Base-by-base conservation (phyloP, 2,888 invertebrate species). In the Acronicta leporina region DNA sequence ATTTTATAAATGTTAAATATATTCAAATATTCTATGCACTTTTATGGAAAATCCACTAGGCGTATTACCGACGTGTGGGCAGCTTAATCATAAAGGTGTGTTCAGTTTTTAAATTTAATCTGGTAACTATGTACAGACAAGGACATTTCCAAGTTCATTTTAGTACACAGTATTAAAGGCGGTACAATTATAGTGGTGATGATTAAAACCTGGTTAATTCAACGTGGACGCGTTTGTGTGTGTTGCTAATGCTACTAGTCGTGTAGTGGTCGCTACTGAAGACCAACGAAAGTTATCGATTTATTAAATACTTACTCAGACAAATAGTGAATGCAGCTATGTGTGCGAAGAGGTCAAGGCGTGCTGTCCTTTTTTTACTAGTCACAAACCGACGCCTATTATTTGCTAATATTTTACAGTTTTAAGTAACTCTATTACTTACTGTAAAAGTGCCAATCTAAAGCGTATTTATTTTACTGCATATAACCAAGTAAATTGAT, bases 261-360 rank as follows among this genome's bases (percentile, higher is more conserved):
- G n/a, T n/a, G n/a, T n/a, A n/a, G n/a, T n/a, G n/a, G n/a, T n/a
- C n/a, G n/a, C n/a, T n/a, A 50, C 54, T 52, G 63, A 60, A 70
- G 73, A 68, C 72, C 63, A 68, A 82, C 78, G 77, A 83, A 83
- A 79, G 72, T 76, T 81, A 85, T 85, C 77, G 84, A 85, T 85
- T 83, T 75, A 67, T 78, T 76, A 54, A 73, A 75, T 72, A 75
- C 76, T 73, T 79, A 80, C 73, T 71, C 79, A 80, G 71, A 81
- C 82, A 71, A 75, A 71, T 76, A 78, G 77, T 75, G 72, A 81
- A 74, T 85, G 83, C 85, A 84, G 74, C 73, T 76, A 63, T 68
- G 76, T 77, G 75, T 75, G 75, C 71, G 73, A 57, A 81, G 83
- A 84, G 85, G 83, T 85, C 85, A 85, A 84, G 85, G 85, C 73